phyloP scores from a whole-genome alignment of 1,140 invertebrate species.

The Reticulitermes speratus region DNA sequence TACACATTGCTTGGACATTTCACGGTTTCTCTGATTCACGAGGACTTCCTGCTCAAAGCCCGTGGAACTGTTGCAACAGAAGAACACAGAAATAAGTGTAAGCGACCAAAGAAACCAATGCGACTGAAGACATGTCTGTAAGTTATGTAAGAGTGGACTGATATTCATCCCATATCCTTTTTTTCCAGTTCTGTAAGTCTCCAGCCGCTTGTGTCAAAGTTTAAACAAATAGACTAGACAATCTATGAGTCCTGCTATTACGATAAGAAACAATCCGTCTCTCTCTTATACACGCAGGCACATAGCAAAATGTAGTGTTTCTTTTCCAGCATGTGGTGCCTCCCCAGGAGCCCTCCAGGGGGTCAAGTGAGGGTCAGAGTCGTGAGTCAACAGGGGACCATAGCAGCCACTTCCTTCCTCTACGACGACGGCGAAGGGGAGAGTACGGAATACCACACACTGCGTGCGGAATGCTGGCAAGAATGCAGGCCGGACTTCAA shows the following conservation, averaged over 20 bases:
- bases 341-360: slow-evolving; percentile 22
- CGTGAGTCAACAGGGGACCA: slow-evolving; percentile 19
- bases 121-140: slow-evolving; percentile 11
- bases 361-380: slow-evolving; percentile 21
- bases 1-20: no score
- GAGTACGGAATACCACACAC: background rate
- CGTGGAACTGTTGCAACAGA: no score
- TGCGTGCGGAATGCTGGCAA: slow-evolving; percentile 25
- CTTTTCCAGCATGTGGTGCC: slow-evolving; percentile 27
- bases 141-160: slow-evolving; percentile 20
- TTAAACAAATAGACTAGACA: slow-evolving; percentile 30
- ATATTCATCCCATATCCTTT: slow-evolving; percentile 14
- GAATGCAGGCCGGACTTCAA: background rate
- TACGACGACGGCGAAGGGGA: background rate
- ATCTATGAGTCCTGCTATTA: background rate
- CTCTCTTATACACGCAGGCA: background rate
- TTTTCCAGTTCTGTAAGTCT: slow-evolving; percentile 7
- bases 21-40: no score
- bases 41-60: no score
- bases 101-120: background rate
- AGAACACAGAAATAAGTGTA: no score
- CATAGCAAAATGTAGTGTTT: slow-evolving; percentile 2
- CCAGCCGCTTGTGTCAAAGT: slow-evolving; percentile 24
- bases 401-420: slow-evolving; percentile 26
- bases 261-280: background rate